Evolutionary conservation across 2,888 invertebrate species (phyloP), one percentile per base, ranked within the genome.

Genomic region (Diarsia dahlii): DNA sequence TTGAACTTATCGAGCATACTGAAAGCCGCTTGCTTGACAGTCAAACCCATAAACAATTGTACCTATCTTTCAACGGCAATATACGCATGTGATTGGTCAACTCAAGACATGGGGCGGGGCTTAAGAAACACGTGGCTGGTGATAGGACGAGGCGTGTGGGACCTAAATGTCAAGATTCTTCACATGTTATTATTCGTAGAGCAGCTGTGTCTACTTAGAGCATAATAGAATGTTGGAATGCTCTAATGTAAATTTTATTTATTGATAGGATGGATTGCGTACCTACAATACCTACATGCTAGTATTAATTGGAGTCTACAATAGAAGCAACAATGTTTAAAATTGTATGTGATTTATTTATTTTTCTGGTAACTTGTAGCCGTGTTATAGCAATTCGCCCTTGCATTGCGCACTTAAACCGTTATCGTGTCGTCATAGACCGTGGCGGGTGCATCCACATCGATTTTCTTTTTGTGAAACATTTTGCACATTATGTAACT

Each of bases 241-340:
- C 62, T 69, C 23, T 62, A 77, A 76, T 48, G 12, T 3, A 56
- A 3, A 56, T 60, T 62, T 63, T 69, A 39, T 69, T 67, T 64
- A 80, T 66, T 48, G 56, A 39, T 92, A 76, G 75, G 91, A 87
- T 92, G 92, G 67, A 65, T 71, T 48, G 69, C 60, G 63, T 66
- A 74, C 76, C 78, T 78, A 76, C 76, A 63, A 45, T 45, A 63
- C 63, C 63, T 63, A 23, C n/a, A 76, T 23, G 52, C 78, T 78
- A 71, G 70, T 71, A 78, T 64, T 78, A 64, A 54, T 70, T 64
- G 70, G 70, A 77, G 56, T 52, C 58, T 68, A 20, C 76, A 67
- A 76, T 76, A 76, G 67, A 67, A 76, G 50, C 76, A 34, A 68
- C 68, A 46, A 66, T 77, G 34, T 76, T 76, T 34, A 5, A 74